A percentile compares a stretch with the other conserved stretches of the same genome.
Conservation (phyloP, 2,113 vertebrate genomes). For the Tretioscincus oriximinensis region DNA sequence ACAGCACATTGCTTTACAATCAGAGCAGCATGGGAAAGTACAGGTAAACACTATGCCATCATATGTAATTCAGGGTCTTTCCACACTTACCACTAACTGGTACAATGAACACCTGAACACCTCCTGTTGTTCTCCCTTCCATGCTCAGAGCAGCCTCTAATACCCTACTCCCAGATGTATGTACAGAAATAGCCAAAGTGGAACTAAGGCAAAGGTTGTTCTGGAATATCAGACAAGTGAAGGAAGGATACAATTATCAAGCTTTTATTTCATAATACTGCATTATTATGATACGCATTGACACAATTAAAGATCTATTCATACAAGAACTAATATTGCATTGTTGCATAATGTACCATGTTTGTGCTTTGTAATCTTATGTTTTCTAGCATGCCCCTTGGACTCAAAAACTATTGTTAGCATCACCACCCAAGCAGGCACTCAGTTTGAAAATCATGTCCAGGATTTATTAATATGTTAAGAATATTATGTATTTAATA, state of each 20-base stretch:
- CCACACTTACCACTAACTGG: no score
- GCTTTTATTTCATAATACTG: no score
- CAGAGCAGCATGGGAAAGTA: slow-evolving; percentile 30
- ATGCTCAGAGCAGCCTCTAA: neutral
- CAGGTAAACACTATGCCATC: slow-evolving; percentile 31
- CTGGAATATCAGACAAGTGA: neutral
- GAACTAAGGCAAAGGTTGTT: neutral
- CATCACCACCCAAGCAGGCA: no score
- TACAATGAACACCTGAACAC: no score
- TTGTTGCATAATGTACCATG: neutral
- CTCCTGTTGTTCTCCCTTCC: neutral
- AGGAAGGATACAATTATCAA: no score
- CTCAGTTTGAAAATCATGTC: no score
- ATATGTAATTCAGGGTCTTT: neutral
- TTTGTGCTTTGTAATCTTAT: neutral
- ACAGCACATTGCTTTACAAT: slow-evolving; percentile 43
- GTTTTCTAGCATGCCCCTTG: no score
- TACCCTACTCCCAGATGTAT: neutral
- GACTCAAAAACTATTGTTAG: no score
- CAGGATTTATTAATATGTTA: no score
- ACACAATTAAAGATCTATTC: neutral
- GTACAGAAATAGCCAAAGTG: neutral
- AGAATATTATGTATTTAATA: no score
- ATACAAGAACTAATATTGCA: neutral
- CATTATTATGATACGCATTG: no score